A percentile compares a stretch with the other conserved stretches of the same genome.
These are phyloP conservation scores for Hybos culiciformis DNA, from an alignment of 2,888 invertebrate species.

Conservation along the genomic window DNA sequence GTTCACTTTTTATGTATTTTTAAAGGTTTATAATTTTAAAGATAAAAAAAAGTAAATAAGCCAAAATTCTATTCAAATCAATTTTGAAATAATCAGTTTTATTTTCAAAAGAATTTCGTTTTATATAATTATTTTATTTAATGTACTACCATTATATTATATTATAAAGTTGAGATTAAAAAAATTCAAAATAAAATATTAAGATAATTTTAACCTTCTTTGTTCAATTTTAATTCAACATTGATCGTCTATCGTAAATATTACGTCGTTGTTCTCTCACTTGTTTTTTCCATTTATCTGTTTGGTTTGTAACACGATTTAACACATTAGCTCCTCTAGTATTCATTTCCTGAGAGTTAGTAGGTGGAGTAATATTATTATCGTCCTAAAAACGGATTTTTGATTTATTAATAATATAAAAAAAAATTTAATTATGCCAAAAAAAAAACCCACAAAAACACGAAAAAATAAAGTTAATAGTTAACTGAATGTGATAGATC, in stretches of 20 bases:
- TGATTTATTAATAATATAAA: neutral
- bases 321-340: slow-evolving; percentile 64
- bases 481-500: slow-evolving; percentile 7
- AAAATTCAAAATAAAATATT: no score
- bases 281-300: slow-evolving; percentile 94
- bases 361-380: slow-evolving; percentile 42
- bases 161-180: no score
- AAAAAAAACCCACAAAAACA: neutral
- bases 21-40: no score
- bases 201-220: no score
- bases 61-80: no score
- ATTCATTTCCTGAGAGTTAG: slow-evolving; percentile 59
- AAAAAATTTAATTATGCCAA: neutral
- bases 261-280: slow-evolving; percentile 71
- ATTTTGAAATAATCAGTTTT: no score
- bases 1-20: no score
- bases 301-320: slow-evolving; percentile 90
- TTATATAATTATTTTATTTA: no score
- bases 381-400: slow-evolving; percentile 31
- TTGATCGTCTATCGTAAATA: slow-evolving; percentile 94
- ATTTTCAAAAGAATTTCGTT: no score
- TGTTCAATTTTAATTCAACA: slow-evolving; percentile 92
- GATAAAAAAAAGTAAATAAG: no score
- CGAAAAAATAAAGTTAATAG: neutral
- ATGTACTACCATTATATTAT: no score